phyloP scores from a whole-genome alignment of 2,888 invertebrate species.

The Eupithecia subumbrata region DNA sequence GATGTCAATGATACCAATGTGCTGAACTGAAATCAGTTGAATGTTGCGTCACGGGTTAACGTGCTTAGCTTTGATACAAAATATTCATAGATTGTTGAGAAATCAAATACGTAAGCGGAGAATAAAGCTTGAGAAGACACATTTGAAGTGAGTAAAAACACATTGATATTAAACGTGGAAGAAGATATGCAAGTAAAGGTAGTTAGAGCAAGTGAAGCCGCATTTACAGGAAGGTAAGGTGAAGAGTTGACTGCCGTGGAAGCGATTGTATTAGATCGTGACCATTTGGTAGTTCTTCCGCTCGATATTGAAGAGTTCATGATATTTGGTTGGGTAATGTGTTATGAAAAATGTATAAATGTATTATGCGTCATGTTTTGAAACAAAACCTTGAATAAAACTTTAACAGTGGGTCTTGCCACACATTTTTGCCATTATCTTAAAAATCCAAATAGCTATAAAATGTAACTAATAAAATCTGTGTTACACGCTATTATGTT shows the following conservation, averaged over 20 bases:
- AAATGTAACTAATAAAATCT: conserved; percentile 40
- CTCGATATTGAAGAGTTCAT: conserved; percentile 34
- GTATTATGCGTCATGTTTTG: conserved; percentile 49
- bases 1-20: conserved; percentile 52
- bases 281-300: conserved; percentile 38
- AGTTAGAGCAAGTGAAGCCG: conserved; percentile 68
- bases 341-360: conserved; percentile 55
- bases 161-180: conserved; percentile 51
- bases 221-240: conserved; percentile 63
- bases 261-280: conserved; percentile 53
- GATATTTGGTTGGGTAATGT: conserved; percentile 48
- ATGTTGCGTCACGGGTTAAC: conserved; percentile 30
- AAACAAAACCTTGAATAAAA: conserved; percentile 47
- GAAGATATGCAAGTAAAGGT: conserved; percentile 45
- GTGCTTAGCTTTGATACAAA: conserved; percentile 39
- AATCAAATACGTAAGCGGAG: conserved; percentile 46
- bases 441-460: conserved; percentile 40
- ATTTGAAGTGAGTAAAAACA: conserved; percentile 44
- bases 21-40: conserved; percentile 42
- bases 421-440: conserved; percentile 31
- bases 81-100: conserved; percentile 40
- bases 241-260: conserved; percentile 67
- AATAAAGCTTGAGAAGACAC: conserved; percentile 43
- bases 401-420: conserved; percentile 34
- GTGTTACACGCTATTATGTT: conserved; percentile 47